A percentile compares a stretch with the other conserved stretches of the same genome.
Evolutionary conservation across 2,113 vertebrate species (phyloP).

Genomic region (Lepus americanus): DNA sequence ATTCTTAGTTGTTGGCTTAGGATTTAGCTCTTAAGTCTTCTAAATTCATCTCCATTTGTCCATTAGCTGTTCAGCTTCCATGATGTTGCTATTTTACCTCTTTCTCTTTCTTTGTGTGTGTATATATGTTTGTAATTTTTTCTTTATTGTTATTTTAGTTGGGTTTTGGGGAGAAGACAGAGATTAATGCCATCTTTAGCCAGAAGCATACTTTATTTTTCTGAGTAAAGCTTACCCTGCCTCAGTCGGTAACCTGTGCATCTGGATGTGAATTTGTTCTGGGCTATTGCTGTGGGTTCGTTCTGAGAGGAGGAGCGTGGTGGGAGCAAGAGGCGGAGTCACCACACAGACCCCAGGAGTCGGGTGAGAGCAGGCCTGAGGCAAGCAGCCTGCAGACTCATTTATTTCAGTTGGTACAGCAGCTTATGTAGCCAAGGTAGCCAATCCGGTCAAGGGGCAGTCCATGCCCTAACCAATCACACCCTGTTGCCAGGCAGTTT

Average conservation of each 20-base stretch:
- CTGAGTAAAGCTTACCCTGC: neutral
- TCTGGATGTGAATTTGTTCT: neutral
- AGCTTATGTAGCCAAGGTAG: too few species aligned
- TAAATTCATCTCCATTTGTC: neutral
- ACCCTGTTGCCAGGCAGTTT: too few species aligned
- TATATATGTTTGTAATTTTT: neutral
- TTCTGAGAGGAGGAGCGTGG: too few species aligned
- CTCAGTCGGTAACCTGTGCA: neutral
- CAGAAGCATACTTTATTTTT: neutral
- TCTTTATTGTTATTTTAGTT: neutral
- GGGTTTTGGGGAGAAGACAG: neutral
- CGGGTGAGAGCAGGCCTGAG: too few species aligned
- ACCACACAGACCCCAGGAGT: too few species aligned
- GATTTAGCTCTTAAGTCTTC: slow-evolving; percentile 8
- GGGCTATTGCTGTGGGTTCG: too few species aligned
- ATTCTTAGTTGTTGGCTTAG: neutral
- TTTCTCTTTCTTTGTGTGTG: neutral
- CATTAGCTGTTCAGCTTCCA: neutral
- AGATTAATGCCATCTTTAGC: neutral
- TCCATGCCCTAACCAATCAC: too few species aligned
- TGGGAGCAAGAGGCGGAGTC: too few species aligned
- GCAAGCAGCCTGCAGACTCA: too few species aligned
- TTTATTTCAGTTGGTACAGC: too few species aligned
- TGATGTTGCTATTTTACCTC: neutral
- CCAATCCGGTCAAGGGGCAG: too few species aligned